These are phyloP conservation scores for Melieria crassipennis DNA, from an alignment of 2,888 invertebrate species.

Conservation along the genomic window DNA sequence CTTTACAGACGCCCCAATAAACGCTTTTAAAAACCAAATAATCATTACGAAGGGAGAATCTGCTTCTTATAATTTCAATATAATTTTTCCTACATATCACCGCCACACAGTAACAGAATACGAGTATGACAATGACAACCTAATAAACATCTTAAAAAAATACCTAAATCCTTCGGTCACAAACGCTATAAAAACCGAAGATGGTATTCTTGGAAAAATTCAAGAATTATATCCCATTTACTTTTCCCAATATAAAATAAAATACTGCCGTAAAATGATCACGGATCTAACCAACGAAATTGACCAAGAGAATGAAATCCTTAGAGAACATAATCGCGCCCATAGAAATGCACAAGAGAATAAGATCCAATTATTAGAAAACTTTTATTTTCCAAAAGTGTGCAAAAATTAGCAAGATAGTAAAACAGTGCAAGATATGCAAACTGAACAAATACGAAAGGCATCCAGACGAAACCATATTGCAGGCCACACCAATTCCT, in stretches of 20 bases:
- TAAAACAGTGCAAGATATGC: constrained; percentile 24
- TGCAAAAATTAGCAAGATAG: constrained; percentile 16
- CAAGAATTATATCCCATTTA: constrained; percentile 25
- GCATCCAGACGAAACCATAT: constrained; percentile 11
- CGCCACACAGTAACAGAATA: constrained; percentile 25
- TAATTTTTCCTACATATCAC: constrained; percentile 32
- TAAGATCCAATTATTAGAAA: constrained; percentile 18
- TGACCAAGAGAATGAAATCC: constrained; percentile 25
- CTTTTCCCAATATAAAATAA: constrained; percentile 24
- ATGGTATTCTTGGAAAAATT: constrained; percentile 28
- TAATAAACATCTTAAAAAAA: constrained; percentile 16
- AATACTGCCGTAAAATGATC: constrained; percentile 11
- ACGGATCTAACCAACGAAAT: constrained; percentile 17
- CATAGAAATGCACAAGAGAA: constrained; percentile 25
- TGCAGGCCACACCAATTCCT: constrained; percentile 25
- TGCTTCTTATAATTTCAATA: constrained; percentile 20
- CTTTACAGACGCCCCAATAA: constrained; percentile 15
- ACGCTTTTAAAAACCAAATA: constrained; percentile 24
- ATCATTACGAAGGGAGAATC: constrained; percentile 8
- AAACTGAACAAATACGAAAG: constrained; percentile 31
- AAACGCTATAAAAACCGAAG: constrained; percentile 26
- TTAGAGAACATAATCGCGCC: constrained; percentile 16
- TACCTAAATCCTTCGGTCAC: constrained; percentile 28
- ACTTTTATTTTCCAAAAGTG: constrained; percentile 28
- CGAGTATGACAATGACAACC: constrained; percentile 12